Base-by-base conservation (phyloP, 1,140 invertebrate genomes). In the Micrasema minimum region DNA sequence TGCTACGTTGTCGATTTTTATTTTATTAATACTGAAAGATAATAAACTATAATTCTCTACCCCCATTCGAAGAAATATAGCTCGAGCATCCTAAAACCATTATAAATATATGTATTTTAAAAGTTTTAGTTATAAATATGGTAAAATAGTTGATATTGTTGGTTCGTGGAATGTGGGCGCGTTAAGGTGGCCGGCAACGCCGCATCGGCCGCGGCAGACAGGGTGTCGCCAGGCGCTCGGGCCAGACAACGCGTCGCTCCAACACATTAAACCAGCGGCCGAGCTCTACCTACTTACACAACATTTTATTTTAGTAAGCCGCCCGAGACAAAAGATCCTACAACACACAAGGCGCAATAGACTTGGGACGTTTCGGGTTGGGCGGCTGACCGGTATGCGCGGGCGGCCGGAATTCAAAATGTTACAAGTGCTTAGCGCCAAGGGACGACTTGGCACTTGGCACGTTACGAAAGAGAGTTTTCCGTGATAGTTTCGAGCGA, bases 211-310 rank as follows among this genome's bases (percentile, higher is more conserved):
- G 88, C 86, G 88, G 90, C 90, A 93, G 92, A 93, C 92, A 93
- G 90, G 91, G 91, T 93, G 92, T 92, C 91, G 91, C 91, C 91
- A 90, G 87, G 88, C 87, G 86, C 80, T 85, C 82, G 82, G 85
- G 85, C 86, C 87, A 87, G 88, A 90, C 88, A 88, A 86, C 85
- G 85, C 89, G 89, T 89, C 89, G 88, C 88, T 88, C 80, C 43
- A 12, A 18, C 64, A 66, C 64, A 66, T 51, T 22, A 46, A 20
- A 20, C n/a, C 66, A 41, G 41, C 41, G 22, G 65, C 35, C 37
- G 43, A 53, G 46, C 46, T 66, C 64, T 67, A 18, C 66, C 66
- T 69, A 69, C 66, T 69, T 69, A 50, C 48, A 57, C 53, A 67
- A 67, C 37, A 53, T 53, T 55, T 57, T 69, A 69, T 69, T 69